Percentiles rank a stretch among this genome's conserved stretches.
These are phyloP conservation scores for Zaprionus capensis DNA, from an alignment of 1,140 invertebrate species.

Conservation along the genomic window DNA sequence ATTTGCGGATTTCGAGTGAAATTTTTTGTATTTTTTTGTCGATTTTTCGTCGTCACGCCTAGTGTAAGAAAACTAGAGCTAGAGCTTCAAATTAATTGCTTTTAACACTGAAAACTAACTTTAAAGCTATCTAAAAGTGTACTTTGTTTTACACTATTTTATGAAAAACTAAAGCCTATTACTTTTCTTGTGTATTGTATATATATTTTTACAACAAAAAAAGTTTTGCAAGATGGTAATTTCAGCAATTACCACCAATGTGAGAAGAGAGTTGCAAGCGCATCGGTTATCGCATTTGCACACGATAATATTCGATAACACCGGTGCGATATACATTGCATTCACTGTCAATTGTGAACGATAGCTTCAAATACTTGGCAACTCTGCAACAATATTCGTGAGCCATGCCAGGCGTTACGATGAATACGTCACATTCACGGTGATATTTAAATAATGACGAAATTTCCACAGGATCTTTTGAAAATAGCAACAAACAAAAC, in stretches of 20 bases:
- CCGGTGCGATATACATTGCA: not conserved
- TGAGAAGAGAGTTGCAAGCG: slow-evolving; percentile 50
- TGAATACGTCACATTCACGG: not conserved
- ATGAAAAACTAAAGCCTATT: slow-evolving; percentile 54
- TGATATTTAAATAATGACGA: not conserved
- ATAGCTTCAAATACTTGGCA: not conserved
- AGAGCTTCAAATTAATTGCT: slow-evolving; percentile 54
- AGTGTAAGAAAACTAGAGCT: slow-evolving; percentile 51
- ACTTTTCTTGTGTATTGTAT: slow-evolving; percentile 53
- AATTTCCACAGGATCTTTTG: not conserved
- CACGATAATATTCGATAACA: slow-evolving; percentile 16
- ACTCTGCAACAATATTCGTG: not conserved
- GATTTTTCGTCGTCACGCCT: slow-evolving; percentile 57
- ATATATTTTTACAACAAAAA: slow-evolving; percentile 57
- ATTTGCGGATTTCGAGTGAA: slow-evolving; percentile 43
- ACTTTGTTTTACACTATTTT: slow-evolving; percentile 73
- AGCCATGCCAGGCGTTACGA: not conserved
- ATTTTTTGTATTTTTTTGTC: slow-evolving; percentile 48
- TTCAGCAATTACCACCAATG: slow-evolving; percentile 57
- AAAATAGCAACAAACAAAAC: not conserved
- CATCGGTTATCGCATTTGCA: slow-evolving; percentile 30
- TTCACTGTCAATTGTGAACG: not conserved
- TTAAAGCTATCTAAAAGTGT: slow-evolving; percentile 75
- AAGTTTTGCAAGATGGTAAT: slow-evolving; percentile 55
- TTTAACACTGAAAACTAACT: slow-evolving; percentile 68